Base-by-base conservation (phyloP, 2,888 invertebrate genomes). In the Calliphora vomitoria region DNA sequence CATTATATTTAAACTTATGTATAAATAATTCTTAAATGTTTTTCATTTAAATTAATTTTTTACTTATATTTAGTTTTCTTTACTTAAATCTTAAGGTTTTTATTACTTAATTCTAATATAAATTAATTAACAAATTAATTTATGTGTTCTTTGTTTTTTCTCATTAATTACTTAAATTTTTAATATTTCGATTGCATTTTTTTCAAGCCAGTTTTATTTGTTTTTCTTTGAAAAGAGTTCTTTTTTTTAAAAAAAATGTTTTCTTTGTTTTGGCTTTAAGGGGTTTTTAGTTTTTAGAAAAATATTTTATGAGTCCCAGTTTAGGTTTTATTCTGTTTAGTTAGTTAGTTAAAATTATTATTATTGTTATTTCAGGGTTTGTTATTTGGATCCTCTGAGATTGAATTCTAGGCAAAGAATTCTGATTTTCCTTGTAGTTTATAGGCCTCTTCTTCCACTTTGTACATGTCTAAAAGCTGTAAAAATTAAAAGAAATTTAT, bases 381-480 rank as follows among this genome's bases (percentile, higher is more conserved):
- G 82, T 81, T 31, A 18, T 78, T 76, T 47, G 50, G 58, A 78
- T 80, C 88, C 85, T 79, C 66, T 25, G 62, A 41, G 5, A n/a
- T 55, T 38, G 79, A 82, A 71, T 85, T 79, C 82, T 96, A 98
- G 94, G 97, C 98, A 94, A 97, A 98, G 94, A 98, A 98, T 94
- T 98, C 98, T 90, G 96, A 96, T 94, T 97, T 98, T 93, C 97
- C 96, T 91, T 97, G 96, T 95, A 98, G 95, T 92, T 97, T 97
- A 94, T 97, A 98, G 93, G 98, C 98, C 90, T 97, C 95, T 93
- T 98, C 98, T 94, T 98, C 98, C 95, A 98, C 97, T 94, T 98
- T 98, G 95, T 98, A 98, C 96, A 98, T 97, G 93, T 98, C 98
- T 94, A 98, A 96, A 92, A 98, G 95, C 97, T 97, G 95, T 25